phyloP scores from a whole-genome alignment of 2,113 vertebrate genomes.

The Perca schrenkii region DNA sequence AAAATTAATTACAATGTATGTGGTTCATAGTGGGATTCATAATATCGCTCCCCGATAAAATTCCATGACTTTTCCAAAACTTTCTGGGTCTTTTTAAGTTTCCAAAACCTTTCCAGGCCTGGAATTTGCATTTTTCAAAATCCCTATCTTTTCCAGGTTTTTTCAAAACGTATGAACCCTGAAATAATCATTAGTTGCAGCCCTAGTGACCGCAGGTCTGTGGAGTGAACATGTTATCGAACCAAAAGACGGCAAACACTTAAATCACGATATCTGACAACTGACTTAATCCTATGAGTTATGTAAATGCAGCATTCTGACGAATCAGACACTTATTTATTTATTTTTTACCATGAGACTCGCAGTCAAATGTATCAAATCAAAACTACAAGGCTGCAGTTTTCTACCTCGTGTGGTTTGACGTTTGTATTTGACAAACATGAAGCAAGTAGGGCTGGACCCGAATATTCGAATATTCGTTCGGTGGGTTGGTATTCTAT shows the following conservation, averaged over 20 bases:
- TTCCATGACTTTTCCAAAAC: too few relatives aligned
- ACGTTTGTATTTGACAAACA: not conserved
- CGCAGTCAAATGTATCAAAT: not conserved
- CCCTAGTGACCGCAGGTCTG: not conserved
- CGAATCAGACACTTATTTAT: not conserved
- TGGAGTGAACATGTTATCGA: not conserved
- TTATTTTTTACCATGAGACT: not conserved
- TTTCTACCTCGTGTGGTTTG: not conserved
- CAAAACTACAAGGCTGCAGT: not conserved
- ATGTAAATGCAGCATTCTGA: not conserved
- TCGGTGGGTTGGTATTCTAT: too few relatives aligned
- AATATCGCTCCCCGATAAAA: too few relatives aligned
- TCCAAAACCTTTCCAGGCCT: too few relatives aligned
- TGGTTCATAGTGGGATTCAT: too few relatives aligned
- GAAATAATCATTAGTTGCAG: not conserved
- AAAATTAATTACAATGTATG: too few relatives aligned
- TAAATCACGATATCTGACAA: not conserved
- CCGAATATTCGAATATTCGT: too few relatives aligned
- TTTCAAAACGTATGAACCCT: too few relatives aligned
- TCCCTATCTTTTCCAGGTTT: too few relatives aligned
- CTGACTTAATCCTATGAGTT: not conserved
- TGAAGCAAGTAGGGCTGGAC: too few relatives aligned
- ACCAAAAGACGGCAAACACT: not conserved
- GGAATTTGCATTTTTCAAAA: too few relatives aligned
- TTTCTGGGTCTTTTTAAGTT: too few relatives aligned